Evolutionary conservation across 2,113 vertebrate genomes (phyloP).

Genomic region (Steatornis caripensis): DNA sequence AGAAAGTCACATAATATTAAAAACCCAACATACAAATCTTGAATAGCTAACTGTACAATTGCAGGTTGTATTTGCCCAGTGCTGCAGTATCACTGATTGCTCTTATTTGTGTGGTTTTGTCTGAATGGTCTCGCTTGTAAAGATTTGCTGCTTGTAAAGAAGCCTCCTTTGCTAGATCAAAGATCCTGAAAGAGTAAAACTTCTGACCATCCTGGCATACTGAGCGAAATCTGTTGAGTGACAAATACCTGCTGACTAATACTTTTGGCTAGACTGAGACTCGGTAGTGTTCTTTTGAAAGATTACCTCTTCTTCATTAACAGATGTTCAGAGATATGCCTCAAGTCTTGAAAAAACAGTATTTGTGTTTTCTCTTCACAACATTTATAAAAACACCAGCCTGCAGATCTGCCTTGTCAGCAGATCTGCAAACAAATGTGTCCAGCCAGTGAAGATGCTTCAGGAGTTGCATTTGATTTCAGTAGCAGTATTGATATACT

Average conservation of each 20-base stretch:
- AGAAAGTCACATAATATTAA: background rate
- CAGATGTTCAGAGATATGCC: background rate
- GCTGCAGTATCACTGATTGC: background rate
- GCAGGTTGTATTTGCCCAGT: background rate
- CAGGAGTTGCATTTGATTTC: background rate
- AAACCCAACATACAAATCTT: background rate
- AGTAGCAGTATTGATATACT: background rate
- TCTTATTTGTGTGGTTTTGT: background rate
- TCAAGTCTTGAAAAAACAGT: background rate
- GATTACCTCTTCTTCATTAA: background rate
- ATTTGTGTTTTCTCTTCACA: background rate
- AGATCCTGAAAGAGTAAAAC: background rate
- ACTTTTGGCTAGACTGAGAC: background rate
- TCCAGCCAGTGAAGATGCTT: background rate
- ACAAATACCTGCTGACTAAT: background rate
- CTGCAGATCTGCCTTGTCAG: background rate
- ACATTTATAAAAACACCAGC: background rate
- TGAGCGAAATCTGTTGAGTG: background rate
- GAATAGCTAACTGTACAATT: background rate
- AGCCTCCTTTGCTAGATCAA: background rate
- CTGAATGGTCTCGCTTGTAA: background rate
- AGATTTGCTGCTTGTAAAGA: background rate
- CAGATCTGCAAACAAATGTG: background rate
- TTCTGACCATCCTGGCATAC: background rate
- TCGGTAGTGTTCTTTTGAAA: background rate